Evolutionary conservation across 2,888 invertebrate genomes (phyloP).

Genomic region (Strigamia maritima): DNA sequence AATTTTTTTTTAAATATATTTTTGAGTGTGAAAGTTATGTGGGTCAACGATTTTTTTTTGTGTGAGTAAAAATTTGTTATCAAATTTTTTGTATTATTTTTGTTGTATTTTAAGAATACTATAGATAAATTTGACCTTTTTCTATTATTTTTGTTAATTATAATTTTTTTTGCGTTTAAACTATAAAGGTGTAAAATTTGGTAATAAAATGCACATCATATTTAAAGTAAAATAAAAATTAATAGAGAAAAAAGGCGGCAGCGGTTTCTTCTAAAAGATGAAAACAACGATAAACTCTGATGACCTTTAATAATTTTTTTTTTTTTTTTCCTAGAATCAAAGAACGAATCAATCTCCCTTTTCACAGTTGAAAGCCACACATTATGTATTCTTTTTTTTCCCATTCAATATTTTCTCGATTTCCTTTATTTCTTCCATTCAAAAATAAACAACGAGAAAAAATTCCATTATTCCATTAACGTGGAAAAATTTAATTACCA

Average conservation of each 20-base stretch:
- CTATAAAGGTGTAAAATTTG: too few relatives aligned
- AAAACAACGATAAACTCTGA: conserved; percentile 34
- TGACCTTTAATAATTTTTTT: conserved; percentile 25
- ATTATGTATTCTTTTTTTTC: conserved; percentile 6
- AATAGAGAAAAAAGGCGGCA: conserved; percentile 13
- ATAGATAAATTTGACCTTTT: neutral
- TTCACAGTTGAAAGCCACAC: conserved; percentile 31
- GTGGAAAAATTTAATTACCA: neutral
- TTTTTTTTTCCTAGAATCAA: conserved; percentile 9
- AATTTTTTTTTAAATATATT: neutral
- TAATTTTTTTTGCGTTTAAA: neutral
- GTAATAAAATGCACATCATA: too few relatives aligned
- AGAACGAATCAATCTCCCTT: conserved; percentile 25
- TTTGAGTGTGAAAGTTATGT: neutral
- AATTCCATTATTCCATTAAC: neutral
- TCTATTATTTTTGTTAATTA: neutral
- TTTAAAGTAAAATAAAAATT: neutral
- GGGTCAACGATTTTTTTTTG: neutral
- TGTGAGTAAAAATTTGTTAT: neutral
- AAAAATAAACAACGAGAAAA: neutral
- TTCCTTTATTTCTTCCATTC: neutral
- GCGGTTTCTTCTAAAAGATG: conserved; percentile 12
- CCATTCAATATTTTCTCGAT: conserved; percentile 2
- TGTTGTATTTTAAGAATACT: neutral
- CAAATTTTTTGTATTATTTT: neutral